Conservation (phyloP, 2,888 invertebrate species). For the Cepaea hortensis region DNA sequence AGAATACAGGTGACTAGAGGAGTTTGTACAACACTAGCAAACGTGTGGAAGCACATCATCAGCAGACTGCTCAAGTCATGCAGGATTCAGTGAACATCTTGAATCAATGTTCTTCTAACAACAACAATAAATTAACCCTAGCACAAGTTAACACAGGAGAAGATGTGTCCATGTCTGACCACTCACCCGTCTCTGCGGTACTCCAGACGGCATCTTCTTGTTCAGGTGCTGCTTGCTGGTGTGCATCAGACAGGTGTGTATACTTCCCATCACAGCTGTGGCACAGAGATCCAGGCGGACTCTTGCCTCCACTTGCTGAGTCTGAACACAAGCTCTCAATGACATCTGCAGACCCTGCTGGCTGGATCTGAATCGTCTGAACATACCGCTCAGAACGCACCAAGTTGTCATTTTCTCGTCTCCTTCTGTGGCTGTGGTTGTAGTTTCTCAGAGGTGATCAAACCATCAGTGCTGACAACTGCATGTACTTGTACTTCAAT, state of each 20-base stretch:
- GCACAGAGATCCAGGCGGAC: neutral
- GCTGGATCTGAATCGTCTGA: slow-evolving; percentile 15
- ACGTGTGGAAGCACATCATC: too few species aligned
- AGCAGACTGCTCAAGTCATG: too few species aligned
- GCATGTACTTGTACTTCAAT: neutral
- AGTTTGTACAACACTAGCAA: too few species aligned
- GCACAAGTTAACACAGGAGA: neutral
- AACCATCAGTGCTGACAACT: neutral
- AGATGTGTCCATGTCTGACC: neutral
- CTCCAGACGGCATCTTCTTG: slow-evolving; percentile 30
- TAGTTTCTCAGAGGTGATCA: neutral
- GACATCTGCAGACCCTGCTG: neutral
- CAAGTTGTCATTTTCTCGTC: slow-evolving; percentile 26
- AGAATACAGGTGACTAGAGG: too few species aligned
- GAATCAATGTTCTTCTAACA: neutral
- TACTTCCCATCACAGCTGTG: neutral
- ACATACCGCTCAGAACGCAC: slow-evolving; percentile 22
- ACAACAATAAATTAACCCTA: neutral
- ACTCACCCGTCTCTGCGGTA: slow-evolving; percentile 35
- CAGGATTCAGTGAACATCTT: neutral
- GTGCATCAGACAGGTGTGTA: neutral
- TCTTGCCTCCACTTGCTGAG: neutral
- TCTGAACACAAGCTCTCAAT: neutral
- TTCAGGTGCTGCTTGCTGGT: neutral
- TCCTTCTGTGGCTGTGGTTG: neutral